These are phyloP conservation scores for Microcebus tavaratra DNA, from an alignment of 2,113 vertebrate genomes.

Conservation along the genomic window DNA sequence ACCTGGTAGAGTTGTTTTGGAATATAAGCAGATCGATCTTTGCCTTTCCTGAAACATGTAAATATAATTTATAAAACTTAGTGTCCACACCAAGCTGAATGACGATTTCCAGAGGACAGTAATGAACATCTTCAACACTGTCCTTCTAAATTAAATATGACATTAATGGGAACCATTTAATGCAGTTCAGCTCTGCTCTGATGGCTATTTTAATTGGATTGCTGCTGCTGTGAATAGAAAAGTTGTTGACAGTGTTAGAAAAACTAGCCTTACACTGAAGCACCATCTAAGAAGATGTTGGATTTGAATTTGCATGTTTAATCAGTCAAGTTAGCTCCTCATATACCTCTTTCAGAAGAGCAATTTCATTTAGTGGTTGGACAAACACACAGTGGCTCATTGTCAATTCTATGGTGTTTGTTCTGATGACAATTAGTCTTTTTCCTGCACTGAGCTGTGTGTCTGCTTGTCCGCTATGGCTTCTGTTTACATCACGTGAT, in stretches of 20 bases:
- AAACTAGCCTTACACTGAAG: constrained; percentile 54
- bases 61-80: constrained; percentile 72
- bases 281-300: constrained; percentile 42
- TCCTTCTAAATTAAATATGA: constrained; percentile 82
- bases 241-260: constrained; percentile 76
- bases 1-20: neutral
- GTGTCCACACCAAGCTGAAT: constrained; percentile 52
- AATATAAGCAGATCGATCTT: constrained; percentile 40
- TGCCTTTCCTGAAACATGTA: constrained; percentile 66
- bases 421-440: constrained; percentile 39
- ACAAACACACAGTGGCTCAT: constrained; percentile 53
- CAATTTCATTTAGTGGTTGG: constrained; percentile 46
- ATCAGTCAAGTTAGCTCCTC: constrained; percentile 40
- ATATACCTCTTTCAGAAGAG: neutral
- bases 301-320: constrained; percentile 71
- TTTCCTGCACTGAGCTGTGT: neutral
- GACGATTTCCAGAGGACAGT: constrained; percentile 65
- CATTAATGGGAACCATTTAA: constrained; percentile 80
- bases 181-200: constrained; percentile 76
- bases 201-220: constrained; percentile 84
- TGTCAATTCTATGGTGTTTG: neutral
- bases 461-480: neutral
- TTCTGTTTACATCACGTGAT: constrained; percentile 8
- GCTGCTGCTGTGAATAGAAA: constrained; percentile 69
- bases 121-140: constrained; percentile 74